Evolutionary conservation across 2,888 invertebrate genomes (phyloP), one percentile per base, ranked within the genome.

Genomic region (Ectobius pallidus): DNA sequence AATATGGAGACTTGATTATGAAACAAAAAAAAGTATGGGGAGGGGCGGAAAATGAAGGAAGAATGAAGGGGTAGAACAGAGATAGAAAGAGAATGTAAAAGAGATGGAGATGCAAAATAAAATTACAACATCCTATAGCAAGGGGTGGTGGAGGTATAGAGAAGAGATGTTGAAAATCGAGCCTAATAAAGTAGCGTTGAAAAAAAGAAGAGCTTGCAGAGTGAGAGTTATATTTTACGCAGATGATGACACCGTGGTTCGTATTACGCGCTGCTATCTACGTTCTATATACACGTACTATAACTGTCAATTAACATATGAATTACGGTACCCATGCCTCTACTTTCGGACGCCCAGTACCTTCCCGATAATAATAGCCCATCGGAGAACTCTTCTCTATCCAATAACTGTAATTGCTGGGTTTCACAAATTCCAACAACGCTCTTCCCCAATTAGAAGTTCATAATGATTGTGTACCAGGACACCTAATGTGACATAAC

Each of bases 291-390:
- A 55, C 55, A 55, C 25, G 11, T 34, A 34, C 63, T 49, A 46
- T 71, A 71, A 71, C 71, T 71, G 71, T 71, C 71, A 71, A 71
- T 71, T 71, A 71, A 71, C 62, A 46, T 52, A 34, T 71, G 71
- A 71, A 71, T 71, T 71, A 71, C 71, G 63, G 34, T 42, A 71
- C 62, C 71, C 70, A 34, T 25, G 63, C 39, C 30, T 61, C 61
- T 39, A 20, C 39, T 62, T 22, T 16, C 22, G 25, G 39, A 39
- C 27, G 44, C 22, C 25, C 55, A 22, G 30, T 55, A 55, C 55
- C 58, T 32, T 30, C 25, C 27, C 46, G n/a, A 46, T 65, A 65
- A 65, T 65, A 46, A 65, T 46, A 65, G 65, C 18, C 65, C 46
- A 65, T 42, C 22, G 27, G 65, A 44, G 46, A 44, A 65, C 65